Conservation (phyloP, 2,797 vertebrate genomes). For the Phataginus tetradactyla region DNA sequence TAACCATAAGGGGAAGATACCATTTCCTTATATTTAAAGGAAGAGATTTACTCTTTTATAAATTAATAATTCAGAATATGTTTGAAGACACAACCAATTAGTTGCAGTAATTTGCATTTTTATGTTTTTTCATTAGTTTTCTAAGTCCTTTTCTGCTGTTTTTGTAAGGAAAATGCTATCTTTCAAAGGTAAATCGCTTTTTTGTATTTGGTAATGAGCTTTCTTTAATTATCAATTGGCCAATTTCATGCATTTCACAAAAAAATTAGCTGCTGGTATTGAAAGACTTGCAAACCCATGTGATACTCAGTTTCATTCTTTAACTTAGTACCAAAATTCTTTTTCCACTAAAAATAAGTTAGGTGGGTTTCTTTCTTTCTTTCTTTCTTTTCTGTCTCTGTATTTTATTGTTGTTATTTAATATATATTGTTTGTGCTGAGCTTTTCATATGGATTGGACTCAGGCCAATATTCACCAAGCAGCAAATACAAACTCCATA, state of each 20-base stretch:
- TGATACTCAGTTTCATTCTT: conserved; percentile 22
- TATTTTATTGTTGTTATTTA: neutral
- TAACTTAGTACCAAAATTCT: neutral
- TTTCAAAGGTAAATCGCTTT: conserved; percentile 83
- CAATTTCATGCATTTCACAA: conserved; percentile 80
- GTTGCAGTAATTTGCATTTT: conserved; percentile 87
- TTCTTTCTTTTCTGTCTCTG: neutral
- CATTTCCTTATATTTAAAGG: conserved; percentile 82
- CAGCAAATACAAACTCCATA: neutral
- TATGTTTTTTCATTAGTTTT: conserved; percentile 85
- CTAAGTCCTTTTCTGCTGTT: conserved; percentile 79
- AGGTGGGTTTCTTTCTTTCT: neutral
- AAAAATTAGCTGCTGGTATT: conserved; percentile 69
- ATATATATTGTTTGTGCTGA: conserved; percentile 17
- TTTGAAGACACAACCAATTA: conserved; percentile 86
- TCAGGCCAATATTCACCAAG: neutral
- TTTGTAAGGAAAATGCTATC: conserved; percentile 80
- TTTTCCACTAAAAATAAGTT: conserved; percentile 4
- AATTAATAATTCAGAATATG: conserved; percentile 87
- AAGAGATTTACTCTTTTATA: conserved; percentile 81
- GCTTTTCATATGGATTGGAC: neutral
- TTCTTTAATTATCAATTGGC: conserved; percentile 84
- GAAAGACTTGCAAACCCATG: conserved; percentile 14
- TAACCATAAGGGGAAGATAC: conserved; percentile 56
- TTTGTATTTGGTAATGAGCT: conserved; percentile 81